Conservation (phyloP, 2,888 invertebrate genomes). For the Altica lythri region DNA sequence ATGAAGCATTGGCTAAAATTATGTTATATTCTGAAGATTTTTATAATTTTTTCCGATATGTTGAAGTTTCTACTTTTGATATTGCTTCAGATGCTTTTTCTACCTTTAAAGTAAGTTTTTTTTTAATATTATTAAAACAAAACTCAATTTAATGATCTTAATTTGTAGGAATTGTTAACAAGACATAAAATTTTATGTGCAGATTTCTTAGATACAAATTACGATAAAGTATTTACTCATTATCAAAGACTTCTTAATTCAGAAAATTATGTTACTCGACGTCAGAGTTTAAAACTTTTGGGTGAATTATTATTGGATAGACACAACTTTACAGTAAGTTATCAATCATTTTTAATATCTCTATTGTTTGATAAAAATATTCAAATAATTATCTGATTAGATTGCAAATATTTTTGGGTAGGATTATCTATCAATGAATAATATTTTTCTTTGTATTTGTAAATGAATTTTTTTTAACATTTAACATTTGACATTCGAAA, state of each 20-base stretch:
- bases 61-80: constrained; percentile 99
- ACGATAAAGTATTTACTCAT: constrained; percentile 96
- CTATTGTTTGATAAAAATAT: too few species aligned
- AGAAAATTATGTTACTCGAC: constrained; percentile 98
- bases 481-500: too few species aligned
- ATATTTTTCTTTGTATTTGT: too few species aligned
- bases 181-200: constrained; percentile 95
- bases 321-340: constrained; percentile 95
- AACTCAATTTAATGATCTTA: neutral
- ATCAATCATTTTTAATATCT: too few species aligned
- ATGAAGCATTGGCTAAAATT: constrained; percentile 97
- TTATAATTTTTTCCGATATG: constrained; percentile 99
- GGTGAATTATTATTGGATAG: constrained; percentile 97
- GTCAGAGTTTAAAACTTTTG: constrained; percentile 96
- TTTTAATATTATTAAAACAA: too few species aligned
- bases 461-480: too few species aligned
- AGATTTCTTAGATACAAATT: constrained; percentile 98
- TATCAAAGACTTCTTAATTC: constrained; percentile 98
- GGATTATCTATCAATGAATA: too few species aligned
- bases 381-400: too few species aligned
- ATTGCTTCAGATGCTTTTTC: constrained; percentile 99
- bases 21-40: constrained; percentile 98
- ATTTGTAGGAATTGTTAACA: constrained; percentile 82
- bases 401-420: too few species aligned
- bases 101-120: constrained; percentile 99